Conservation (phyloP, 2,888 invertebrate species). For the Mesopsocus fuscifrons region DNA sequence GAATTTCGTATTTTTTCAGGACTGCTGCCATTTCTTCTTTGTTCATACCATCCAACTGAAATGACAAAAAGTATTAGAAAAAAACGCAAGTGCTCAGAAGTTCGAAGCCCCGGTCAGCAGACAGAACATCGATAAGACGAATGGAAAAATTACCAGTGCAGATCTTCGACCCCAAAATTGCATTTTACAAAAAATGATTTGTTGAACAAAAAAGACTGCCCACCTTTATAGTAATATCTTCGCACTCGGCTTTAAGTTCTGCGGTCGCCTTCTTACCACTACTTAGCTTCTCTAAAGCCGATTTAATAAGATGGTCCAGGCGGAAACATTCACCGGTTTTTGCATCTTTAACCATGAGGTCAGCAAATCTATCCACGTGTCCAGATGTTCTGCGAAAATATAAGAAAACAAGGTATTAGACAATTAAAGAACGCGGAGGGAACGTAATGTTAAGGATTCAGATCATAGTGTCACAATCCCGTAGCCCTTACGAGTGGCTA, state of each 20-base stretch:
- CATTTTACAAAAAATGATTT: no score
- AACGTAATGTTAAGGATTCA: no score
- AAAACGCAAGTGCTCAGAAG: no score
- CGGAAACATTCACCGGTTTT: conserved; percentile 95
- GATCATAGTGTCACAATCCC: no score
- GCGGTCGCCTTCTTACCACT: conserved; percentile 63
- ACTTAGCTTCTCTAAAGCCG: conserved; percentile 68
- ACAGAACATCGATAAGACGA: no score
- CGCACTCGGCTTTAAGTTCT: conserved; percentile 51
- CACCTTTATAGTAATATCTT: conserved; percentile 55
- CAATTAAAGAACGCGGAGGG: no score
- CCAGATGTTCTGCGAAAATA: conserved; percentile 64
- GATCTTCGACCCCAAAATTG: no score
- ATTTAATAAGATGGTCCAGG: conserved; percentile 93
- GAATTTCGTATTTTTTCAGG: conserved; percentile 77
- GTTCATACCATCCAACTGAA: conserved; percentile 70
- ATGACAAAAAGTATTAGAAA: conserved; percentile 11
- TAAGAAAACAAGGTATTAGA: conserved; percentile 6
- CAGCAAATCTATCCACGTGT: conserved; percentile 97
- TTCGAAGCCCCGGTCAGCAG: no score
- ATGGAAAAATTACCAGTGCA: no score
- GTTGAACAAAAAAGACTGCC: no score
- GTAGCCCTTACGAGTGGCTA: no score
- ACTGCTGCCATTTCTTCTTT: conserved; percentile 73
- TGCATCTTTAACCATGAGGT: conserved; percentile 96